Evolutionary conservation across 2,113 vertebrate species (phyloP).

Genomic region (Prionailurus viverrinus): DNA sequence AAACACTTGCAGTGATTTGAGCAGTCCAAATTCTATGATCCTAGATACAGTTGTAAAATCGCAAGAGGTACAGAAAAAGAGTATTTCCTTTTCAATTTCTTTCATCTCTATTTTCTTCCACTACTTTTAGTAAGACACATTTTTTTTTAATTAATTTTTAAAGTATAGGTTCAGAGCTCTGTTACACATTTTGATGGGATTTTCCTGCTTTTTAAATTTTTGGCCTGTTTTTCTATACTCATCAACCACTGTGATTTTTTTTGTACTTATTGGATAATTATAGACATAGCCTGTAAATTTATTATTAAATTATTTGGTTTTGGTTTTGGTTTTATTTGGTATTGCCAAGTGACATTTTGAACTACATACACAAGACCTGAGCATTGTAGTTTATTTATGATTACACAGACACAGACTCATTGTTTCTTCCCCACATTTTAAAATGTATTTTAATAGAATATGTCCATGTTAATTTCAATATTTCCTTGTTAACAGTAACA

Average conservation of each 20-base stretch:
- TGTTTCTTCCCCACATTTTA: background rate
- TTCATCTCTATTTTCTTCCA: slow-evolving; percentile 14
- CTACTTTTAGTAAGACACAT: background rate
- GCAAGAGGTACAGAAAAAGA: background rate
- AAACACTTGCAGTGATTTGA: background rate
- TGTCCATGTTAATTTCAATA: background rate
- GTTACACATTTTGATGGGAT: background rate
- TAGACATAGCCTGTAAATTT: background rate
- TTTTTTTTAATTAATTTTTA: background rate
- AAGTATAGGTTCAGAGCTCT: background rate
- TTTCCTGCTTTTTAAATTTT: background rate
- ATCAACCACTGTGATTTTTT: background rate
- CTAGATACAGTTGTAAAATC: background rate
- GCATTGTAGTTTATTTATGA: background rate
- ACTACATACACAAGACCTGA: background rate
- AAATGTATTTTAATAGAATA: slow-evolving; percentile 58
- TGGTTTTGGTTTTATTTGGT: background rate
- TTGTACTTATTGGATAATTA: background rate
- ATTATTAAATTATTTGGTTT: background rate
- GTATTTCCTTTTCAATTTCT: background rate
- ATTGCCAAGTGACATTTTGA: slow-evolving; percentile 28
- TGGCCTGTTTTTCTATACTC: background rate
- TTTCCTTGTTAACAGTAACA: background rate
- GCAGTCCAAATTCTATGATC: background rate
- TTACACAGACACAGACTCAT: background rate